phyloP scores from a whole-genome alignment of 2,888 invertebrate genomes.

The Serripes groenlandicus region DNA sequence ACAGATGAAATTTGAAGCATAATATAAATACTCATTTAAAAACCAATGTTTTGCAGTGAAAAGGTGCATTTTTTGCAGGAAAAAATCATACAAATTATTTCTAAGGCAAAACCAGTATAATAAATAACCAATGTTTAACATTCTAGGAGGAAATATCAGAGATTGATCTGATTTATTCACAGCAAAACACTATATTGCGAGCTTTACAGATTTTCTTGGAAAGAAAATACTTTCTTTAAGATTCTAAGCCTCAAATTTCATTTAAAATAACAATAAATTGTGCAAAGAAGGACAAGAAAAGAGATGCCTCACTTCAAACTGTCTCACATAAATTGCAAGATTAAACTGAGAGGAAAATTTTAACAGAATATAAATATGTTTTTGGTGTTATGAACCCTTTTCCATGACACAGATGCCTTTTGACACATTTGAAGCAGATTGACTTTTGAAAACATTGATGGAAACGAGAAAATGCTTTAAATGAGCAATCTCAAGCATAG shows the following conservation, averaged over 20 bases:
- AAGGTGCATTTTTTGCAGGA: neutral
- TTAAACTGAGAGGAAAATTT: neutral
- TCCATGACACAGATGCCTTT: too few relatives aligned
- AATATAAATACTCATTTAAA: too few relatives aligned
- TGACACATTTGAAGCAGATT: too few relatives aligned
- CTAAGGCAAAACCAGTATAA: too few relatives aligned
- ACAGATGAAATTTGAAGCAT: too few relatives aligned
- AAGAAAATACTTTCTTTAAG: slow-evolving; percentile 15
- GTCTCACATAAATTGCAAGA: slow-evolving; percentile 5
- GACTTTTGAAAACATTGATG: too few relatives aligned
- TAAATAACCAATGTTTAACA: neutral
- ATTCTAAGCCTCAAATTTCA: slow-evolving; percentile 13
- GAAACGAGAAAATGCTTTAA: too few relatives aligned
- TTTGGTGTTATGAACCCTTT: too few relatives aligned
- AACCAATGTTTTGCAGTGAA: too few relatives aligned
- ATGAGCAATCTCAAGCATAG: too few relatives aligned
- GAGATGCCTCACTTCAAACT: slow-evolving; percentile 6
- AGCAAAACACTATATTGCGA: slow-evolving; percentile 11
- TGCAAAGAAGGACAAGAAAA: neutral
- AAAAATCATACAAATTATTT: too few relatives aligned
- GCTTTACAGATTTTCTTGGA: slow-evolving; percentile 6
- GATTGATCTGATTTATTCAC: slow-evolving; percentile 20
- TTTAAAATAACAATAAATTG: slow-evolving; percentile 25
- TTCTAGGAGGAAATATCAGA: neutral
- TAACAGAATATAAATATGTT: slow-evolving; percentile 7